Evolutionary conservation across 2,888 invertebrate species (phyloP).

Genomic region (Diploptera punctata): DNA sequence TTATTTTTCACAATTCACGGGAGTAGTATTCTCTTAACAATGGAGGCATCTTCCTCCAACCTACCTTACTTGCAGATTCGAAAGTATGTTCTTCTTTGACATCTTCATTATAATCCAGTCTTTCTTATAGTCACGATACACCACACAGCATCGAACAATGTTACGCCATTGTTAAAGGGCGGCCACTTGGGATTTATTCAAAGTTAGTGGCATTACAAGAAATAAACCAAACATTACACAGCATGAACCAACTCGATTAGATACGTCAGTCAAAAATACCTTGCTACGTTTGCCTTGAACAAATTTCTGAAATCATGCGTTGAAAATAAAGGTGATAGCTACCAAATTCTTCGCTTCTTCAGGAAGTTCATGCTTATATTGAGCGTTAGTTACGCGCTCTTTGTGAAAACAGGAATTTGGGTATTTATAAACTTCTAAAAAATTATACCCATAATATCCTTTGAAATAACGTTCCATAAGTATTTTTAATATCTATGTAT

Average conservation of each 20-base stretch:
- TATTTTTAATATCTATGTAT: too few relatives aligned
- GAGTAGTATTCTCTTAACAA: too few relatives aligned
- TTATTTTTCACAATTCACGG: too few relatives aligned
- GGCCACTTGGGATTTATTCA: neutral
- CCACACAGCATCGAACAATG: slow-evolving; percentile 5
- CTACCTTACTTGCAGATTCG: neutral
- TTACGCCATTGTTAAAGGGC: neutral
- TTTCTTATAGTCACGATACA: neutral
- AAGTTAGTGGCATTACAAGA: neutral
- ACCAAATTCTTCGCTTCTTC: neutral
- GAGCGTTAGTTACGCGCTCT: too few relatives aligned
- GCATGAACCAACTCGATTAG: neutral
- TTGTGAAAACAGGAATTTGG: too few relatives aligned
- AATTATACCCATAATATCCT: too few relatives aligned
- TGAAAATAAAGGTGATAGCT: slow-evolving; percentile 11
- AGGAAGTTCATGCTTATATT: neutral
- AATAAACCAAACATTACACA: slow-evolving; percentile 7
- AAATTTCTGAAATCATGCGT: slow-evolving; percentile 6
- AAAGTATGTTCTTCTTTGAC: neutral
- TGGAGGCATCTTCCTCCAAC: neutral
- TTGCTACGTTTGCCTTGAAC: neutral
- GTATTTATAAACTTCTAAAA: too few relatives aligned
- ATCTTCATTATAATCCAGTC: neutral
- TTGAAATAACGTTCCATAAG: too few relatives aligned
- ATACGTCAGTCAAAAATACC: neutral